phyloP scores from a whole-genome alignment of 1,140 invertebrate genomes.

The Saccostrea glomerata region DNA sequence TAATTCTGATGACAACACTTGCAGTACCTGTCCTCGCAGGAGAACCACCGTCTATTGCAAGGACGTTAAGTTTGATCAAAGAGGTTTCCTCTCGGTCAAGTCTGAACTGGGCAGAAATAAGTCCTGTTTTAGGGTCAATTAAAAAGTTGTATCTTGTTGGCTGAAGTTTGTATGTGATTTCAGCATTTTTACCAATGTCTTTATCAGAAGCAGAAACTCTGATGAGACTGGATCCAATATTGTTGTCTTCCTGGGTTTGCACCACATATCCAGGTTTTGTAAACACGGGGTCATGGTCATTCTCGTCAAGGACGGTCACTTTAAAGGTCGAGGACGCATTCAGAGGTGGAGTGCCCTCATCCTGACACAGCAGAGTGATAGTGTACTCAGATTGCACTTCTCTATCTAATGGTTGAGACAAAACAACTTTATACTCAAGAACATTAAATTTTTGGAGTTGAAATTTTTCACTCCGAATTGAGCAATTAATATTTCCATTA shows the following conservation, averaged over 20 bases:
- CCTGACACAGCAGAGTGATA: slow-evolving; percentile 76
- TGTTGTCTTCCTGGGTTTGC: slow-evolving; percentile 64
- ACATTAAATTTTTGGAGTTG: slow-evolving; percentile 65
- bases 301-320: slow-evolving; percentile 93
- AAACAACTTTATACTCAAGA: slow-evolving; percentile 71
- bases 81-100: slow-evolving; percentile 64
- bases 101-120: slow-evolving; percentile 56
- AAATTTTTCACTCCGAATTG: slow-evolving; percentile 61
- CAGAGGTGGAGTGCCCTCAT: slow-evolving; percentile 87
- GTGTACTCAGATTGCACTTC: slow-evolving; percentile 57
- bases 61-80: slow-evolving; percentile 86
- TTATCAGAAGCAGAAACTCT: slow-evolving; percentile 89
- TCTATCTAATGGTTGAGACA: slow-evolving; percentile 63
- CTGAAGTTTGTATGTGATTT: slow-evolving; percentile 69
- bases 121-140: slow-evolving; percentile 59
- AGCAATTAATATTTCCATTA: slow-evolving; percentile 72
- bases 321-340: slow-evolving; percentile 91
- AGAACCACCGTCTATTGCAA: slow-evolving; percentile 79
- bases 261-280: slow-evolving; percentile 40
- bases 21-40: slow-evolving; percentile 91
- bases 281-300: slow-evolving; percentile 93
- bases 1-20: slow-evolving; percentile 91
- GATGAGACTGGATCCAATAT: slow-evolving; percentile 89
- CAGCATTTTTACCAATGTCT: slow-evolving; percentile 91
- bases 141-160: slow-evolving; percentile 43